phyloP scores from a whole-genome alignment of 2,888 invertebrate species.

The Marasmarcha lunaedactyla region DNA sequence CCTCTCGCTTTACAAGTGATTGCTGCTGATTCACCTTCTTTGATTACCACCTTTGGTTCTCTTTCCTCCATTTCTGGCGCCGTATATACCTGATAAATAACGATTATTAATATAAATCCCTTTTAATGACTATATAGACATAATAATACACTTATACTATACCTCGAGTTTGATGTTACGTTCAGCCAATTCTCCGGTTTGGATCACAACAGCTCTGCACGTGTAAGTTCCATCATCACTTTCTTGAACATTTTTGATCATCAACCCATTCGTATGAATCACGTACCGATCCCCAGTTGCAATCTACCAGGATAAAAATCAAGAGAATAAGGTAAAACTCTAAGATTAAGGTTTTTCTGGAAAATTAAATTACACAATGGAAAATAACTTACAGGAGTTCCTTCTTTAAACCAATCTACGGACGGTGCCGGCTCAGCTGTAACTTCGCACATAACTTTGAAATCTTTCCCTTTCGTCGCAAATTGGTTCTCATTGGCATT shows the following conservation, averaged over 20 bases:
- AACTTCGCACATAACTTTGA: slow-evolving; percentile 85
- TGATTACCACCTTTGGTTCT: slow-evolving; percentile 73
- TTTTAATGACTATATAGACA: neutral
- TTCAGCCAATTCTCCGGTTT: slow-evolving; percentile 83
- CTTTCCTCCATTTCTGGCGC: slow-evolving; percentile 79
- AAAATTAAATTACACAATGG: no score
- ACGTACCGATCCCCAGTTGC: slow-evolving; percentile 78
- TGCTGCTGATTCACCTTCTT: slow-evolving; percentile 83
- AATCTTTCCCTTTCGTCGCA: slow-evolving; percentile 81
- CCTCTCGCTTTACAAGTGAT: slow-evolving; percentile 84
- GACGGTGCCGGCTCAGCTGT: slow-evolving; percentile 86
- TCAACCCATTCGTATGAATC: slow-evolving; percentile 79
- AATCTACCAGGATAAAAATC: slow-evolving; percentile 47
- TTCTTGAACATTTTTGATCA: slow-evolving; percentile 82
- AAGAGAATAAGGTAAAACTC: no score
- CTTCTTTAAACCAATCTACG: slow-evolving; percentile 89
- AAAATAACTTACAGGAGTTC: slow-evolving; percentile 64
- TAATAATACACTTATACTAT: slow-evolving; percentile 13
- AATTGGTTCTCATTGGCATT: slow-evolving; percentile 88
- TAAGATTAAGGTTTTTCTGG: no score
- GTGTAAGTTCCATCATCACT: slow-evolving; percentile 89
- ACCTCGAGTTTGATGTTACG: slow-evolving; percentile 86
- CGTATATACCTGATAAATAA: slow-evolving; percentile 74
- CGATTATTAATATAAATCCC: slow-evolving; percentile 1
- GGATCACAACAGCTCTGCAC: slow-evolving; percentile 86